Conservation (phyloP, 2,888 invertebrate species). For the Hemistola chrysoprasaria region DNA sequence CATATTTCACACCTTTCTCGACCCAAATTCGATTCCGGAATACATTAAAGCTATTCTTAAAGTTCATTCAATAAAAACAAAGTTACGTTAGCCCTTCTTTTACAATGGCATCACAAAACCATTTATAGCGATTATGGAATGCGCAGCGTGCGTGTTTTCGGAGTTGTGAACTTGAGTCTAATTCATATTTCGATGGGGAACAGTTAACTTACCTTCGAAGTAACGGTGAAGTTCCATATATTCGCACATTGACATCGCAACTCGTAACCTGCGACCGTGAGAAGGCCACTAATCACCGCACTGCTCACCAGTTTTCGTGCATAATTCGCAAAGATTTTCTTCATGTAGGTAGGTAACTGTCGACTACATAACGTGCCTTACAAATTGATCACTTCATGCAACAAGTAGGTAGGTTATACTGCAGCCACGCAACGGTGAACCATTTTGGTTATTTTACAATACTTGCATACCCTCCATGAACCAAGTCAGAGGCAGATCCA, state of each 20-base stretch:
- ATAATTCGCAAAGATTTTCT: constrained; percentile 27
- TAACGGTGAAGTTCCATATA: constrained; percentile 52
- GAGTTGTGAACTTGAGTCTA: constrained; percentile 46
- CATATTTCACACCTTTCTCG: constrained; percentile 41
- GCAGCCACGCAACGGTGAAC: constrained; percentile 26
- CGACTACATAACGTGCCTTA: constrained; percentile 29
- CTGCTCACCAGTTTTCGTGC: constrained; percentile 23
- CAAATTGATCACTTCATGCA: constrained; percentile 35
- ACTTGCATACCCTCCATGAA: too few species aligned
- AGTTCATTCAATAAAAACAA: too few species aligned
- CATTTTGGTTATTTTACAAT: constrained; percentile 21
- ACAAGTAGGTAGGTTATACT: constrained; percentile 28
- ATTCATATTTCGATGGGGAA: constrained; percentile 45
- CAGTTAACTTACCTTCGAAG: constrained; percentile 39
- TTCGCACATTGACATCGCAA: constrained; percentile 38
- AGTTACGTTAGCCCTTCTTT: constrained; percentile 6
- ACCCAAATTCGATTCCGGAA: constrained; percentile 20
- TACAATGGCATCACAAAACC: constrained; percentile 19
- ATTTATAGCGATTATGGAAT: constrained; percentile 35
- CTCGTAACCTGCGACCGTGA: constrained; percentile 36
- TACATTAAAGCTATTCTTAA: constrained; percentile 1
- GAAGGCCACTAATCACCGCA: constrained; percentile 33
- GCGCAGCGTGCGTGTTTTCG: constrained; percentile 44
- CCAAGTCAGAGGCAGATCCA: constrained; percentile 11
- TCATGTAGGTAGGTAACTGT: constrained; percentile 34